Evolutionary conservation across 2,888 invertebrate genomes (phyloP).

Genomic region (Sarcophaga rosellei): DNA sequence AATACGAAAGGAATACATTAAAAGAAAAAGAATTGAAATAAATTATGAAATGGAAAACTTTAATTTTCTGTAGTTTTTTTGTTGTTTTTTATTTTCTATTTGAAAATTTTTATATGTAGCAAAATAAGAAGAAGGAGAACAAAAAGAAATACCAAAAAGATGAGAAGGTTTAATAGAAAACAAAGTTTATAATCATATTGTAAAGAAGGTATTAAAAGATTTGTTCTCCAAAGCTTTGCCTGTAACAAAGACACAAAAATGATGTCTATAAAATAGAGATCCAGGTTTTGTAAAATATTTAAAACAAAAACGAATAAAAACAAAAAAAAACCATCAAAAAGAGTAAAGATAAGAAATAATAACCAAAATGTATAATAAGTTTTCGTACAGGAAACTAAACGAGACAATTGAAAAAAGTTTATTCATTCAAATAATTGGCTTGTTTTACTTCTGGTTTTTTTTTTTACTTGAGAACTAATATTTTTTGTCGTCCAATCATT

Average conservation of each 20-base stretch:
- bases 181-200: constrained; percentile 46
- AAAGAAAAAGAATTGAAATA: too few species aligned
- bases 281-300: constrained; percentile 23
- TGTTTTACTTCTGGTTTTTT: too few species aligned
- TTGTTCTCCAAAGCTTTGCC: constrained; percentile 14
- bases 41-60: too few species aligned
- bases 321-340: not conserved
- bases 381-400: not conserved
- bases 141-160: not conserved
- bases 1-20: too few species aligned
- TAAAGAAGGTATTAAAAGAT: constrained; percentile 30
- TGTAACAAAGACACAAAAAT: not conserved
- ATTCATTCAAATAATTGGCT: not conserved
- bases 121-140: not conserved
- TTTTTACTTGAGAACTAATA: too few species aligned
- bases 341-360: not conserved
- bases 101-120: not conserved
- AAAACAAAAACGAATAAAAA: not conserved
- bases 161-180: not conserved
- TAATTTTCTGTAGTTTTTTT: too few species aligned
- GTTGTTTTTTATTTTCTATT: not conserved
- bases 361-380: not conserved
- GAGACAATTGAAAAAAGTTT: constrained; percentile 8
- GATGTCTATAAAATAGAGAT: constrained; percentile 18
- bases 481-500: too few species aligned